A percentile compares a stretch with the other conserved stretches of the same genome.
phyloP scores from a whole-genome alignment of 2,888 invertebrate genomes.

The Hemithea aestivaria region DNA sequence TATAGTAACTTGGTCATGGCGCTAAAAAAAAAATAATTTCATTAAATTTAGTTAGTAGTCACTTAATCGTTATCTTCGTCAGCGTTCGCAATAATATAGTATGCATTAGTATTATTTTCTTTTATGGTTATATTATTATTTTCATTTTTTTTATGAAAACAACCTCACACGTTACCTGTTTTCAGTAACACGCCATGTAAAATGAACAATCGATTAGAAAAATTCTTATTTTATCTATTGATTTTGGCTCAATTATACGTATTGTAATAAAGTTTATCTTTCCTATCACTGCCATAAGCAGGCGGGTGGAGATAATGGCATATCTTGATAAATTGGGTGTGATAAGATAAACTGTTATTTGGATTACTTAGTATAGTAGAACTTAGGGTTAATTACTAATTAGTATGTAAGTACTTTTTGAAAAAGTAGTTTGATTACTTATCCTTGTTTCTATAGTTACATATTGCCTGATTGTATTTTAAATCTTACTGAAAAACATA shows the following conservation, averaged over 20 bases:
- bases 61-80: no score
- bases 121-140: no score
- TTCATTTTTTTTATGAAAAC: neutral
- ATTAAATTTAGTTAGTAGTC: neutral
- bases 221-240: slow-evolving; percentile 10
- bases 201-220: slow-evolving; percentile 23
- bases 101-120: no score
- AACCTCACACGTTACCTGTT: slow-evolving; percentile 26
- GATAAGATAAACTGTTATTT: slow-evolving; percentile 7
- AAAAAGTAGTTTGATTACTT: no score
- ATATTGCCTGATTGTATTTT: no score
- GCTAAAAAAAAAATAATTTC: slow-evolving; percentile 30
- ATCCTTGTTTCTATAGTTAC: no score
- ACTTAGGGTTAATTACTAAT: no score
- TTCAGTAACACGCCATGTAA: slow-evolving; percentile 31
- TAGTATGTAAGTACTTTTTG: no score
- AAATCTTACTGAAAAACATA: no score
- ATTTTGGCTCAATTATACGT: slow-evolving; percentile 11
- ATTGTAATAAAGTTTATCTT: slow-evolving; percentile 23
- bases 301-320: slow-evolving; percentile 7
- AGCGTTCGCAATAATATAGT: no score
- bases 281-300: slow-evolving; percentile 19
- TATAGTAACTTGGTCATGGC: slow-evolving; percentile 38
- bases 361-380: neutral
- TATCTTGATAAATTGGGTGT: slow-evolving; percentile 13